Base-by-base conservation (phyloP, 1,140 invertebrate species). In the Cecropterus lyciades region DNA sequence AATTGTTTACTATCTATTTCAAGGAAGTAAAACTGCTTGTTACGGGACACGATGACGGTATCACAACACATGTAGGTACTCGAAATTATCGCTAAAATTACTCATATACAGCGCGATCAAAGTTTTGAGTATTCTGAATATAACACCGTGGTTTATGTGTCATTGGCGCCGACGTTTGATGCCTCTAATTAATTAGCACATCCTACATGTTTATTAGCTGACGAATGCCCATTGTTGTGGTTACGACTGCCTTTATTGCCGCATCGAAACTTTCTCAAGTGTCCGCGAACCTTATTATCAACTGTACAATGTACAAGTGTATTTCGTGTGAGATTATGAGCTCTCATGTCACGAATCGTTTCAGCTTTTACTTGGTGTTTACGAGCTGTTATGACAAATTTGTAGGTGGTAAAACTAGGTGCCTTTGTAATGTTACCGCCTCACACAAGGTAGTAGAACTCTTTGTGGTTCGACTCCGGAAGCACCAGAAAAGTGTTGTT, bases 131-230 rank as follows among this genome's bases (percentile, higher is more conserved):
- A 70, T 72, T 72, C 56, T 20, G 51, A 72, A 70, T 56, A 57
- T 65, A 72, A 73, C 55, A 72, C 71, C 69, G 69, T 67, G 69
- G 70, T 67, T 79, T 76, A 78, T 84, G 80, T 79, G 84, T 85
- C 78, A 84, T 67, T 72, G 82, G 80, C 82, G 84, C 79, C 82
- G 33, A 52, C 37, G 67, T 69, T 80, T 76, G 68, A 81, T 77
- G 64, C 67, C 51, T 71, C 62, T 77, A 73, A 82, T 85, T 84
- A 84, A 80, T 87, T 80, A 77, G 72, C 80, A 80, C 80, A 66
- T 80, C 77, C 76, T 70, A 78, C 77, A 64, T 75, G 70, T 79
- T 79, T 77, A 73, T 70, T 73, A 72, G 67, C 60, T 80, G 79
- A 77, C 72, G 79, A 77, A 75, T 77, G 45, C 55, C 43, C 67